Evolutionary conservation across 2,797 vertebrate species (phyloP), one percentile per base, ranked within the genome.

Genomic region (Acipenser transmontanus): DNA sequence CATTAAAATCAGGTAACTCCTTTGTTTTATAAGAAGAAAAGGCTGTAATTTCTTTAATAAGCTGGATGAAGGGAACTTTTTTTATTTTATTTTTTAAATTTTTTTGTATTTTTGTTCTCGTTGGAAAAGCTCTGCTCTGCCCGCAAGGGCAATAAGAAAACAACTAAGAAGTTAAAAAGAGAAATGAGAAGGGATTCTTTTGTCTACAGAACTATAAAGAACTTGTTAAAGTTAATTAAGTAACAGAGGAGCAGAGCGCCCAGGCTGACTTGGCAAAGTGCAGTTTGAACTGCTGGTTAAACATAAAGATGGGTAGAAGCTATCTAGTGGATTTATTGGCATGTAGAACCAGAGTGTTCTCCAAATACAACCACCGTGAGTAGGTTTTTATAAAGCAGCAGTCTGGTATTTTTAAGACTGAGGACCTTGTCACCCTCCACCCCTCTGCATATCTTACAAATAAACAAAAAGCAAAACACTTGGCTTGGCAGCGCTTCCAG

Each of bases 1-100:
- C 87, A 91, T 93, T 92, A 92, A 91, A 77, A 60, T 61, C 69
- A 68, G 74, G 79, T 82, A 81, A 84, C 79, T 80, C 81, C 77
- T 78, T 84, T 83, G 81, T 82, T 82, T 84, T 56, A 50, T 72
- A 78, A 72, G 79, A 75, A 81, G 79, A 82, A 79, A 79, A 77
- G 78, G 71, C 69, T 73, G 73, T 77, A 80, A 76, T 76, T 78
- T 79, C 79, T 80, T 74, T 81, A 84, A 81, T 76, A 74, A 79
- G 80, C 73, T 34, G 66, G 78, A 50, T 8, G n/a, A 64, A 54
- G 65, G 20, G 54, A 68, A 62, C 50, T 47, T 11, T 6, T 20
- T 52, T 52, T 52, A 8, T 52, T 17, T 17, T 17, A 17, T 17
- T 17, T 17, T 17, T 17, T 17, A 17, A 17, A 17, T 17, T 17